Conservation (phyloP, 2,797 vertebrate species). For the Rhabdomys pumilio region DNA sequence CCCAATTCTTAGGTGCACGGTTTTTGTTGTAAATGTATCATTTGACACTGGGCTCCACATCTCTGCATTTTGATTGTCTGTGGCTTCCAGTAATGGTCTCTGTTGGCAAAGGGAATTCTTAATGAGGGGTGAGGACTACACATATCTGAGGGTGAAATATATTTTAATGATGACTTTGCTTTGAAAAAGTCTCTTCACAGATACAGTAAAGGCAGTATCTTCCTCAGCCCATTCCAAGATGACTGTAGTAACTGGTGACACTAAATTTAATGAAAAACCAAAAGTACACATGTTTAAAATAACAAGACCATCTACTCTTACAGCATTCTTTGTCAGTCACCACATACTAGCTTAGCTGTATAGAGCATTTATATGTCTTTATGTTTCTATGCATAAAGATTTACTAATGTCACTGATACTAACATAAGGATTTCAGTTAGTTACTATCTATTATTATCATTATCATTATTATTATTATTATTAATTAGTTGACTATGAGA, state of each 20-base stretch:
- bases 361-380: neutral
- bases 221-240: neutral
- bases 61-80: neutral
- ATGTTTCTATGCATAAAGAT: neutral
- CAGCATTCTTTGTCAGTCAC: neutral
- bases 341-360: neutral
- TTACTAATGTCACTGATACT: neutral
- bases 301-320: neutral
- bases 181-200: conserved; percentile 49
- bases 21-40: neutral
- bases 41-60: neutral
- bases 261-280: conserved; percentile 19
- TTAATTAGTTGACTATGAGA: neutral
- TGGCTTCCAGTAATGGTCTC: neutral
- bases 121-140: neutral
- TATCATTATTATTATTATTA: too few relatives aligned
- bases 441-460: neutral
- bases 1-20: neutral
- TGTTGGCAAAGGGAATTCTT: neutral
- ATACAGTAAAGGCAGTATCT: conserved; percentile 29
- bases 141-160: neutral
- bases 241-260: conserved; percentile 15
- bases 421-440: conserved; percentile 20
- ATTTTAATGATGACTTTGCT: conserved; percentile 59
- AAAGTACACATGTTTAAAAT: conserved; percentile 16